Percentiles rank a stretch among this genome's conserved stretches.
Evolutionary conservation across 2,888 invertebrate species (phyloP).

Genomic region (Caradrina kadenii): DNA sequence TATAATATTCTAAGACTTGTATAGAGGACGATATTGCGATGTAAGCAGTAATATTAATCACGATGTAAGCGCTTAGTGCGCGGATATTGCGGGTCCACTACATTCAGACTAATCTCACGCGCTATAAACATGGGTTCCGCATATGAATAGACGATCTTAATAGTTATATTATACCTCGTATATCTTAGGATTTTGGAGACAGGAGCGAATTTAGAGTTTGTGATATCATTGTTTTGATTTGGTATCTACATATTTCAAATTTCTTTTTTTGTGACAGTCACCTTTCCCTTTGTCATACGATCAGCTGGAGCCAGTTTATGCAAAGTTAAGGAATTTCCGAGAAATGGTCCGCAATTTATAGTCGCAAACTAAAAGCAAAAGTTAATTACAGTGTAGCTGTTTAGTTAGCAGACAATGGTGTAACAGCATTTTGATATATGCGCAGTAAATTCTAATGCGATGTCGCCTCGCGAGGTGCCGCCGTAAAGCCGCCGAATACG

Average conservation of each 20-base stretch:
- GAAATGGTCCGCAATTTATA: slow-evolving; percentile 9
- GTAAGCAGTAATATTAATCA: slow-evolving; percentile 68
- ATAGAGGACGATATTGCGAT: slow-evolving; percentile 38
- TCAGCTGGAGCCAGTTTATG: background rate
- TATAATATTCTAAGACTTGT: slow-evolving; percentile 24
- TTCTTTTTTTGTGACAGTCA: too few relatives aligned
- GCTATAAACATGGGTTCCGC: slow-evolving; percentile 74
- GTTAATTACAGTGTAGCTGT: slow-evolving; percentile 77
- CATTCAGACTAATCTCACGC: slow-evolving; percentile 79
- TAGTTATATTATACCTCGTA: slow-evolving; percentile 40
- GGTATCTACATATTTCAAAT: too few relatives aligned
- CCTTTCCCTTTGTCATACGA: too few relatives aligned
- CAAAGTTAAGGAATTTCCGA: background rate
- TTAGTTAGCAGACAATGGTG: slow-evolving; percentile 81
- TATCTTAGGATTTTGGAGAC: slow-evolving; percentile 8
- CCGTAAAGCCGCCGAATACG: slow-evolving; percentile 82
- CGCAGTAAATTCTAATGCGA: slow-evolving; percentile 87
- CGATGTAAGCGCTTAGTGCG: slow-evolving; percentile 73
- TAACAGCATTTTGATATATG: slow-evolving; percentile 81
- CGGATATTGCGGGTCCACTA: slow-evolving; percentile 76
- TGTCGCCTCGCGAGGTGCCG: slow-evolving; percentile 81
- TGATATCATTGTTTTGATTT: background rate
- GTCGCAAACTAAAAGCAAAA: slow-evolving; percentile 64
- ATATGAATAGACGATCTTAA: slow-evolving; percentile 47
- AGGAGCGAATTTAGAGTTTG: background rate